Evolutionary conservation across 1,140 invertebrate species (phyloP).

Genomic region (Dolichoris vasculosae): DNA sequence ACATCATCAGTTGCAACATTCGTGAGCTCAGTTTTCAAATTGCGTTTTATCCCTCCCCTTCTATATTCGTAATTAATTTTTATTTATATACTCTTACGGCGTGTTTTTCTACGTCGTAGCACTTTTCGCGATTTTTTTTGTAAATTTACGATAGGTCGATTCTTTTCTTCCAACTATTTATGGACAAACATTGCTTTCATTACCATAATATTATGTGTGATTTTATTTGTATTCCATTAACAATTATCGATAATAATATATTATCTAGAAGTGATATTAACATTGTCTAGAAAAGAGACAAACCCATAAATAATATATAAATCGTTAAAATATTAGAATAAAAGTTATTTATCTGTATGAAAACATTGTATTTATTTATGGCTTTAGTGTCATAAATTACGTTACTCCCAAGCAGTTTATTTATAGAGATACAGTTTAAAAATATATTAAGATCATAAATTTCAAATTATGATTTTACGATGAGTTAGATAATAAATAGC

Average conservation of each 20-base stretch:
- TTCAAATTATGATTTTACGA: not conserved
- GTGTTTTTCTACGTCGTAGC: not conserved
- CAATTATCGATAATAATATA: not conserved
- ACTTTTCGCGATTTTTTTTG: slow-evolving; percentile 27
- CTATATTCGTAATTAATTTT: slow-evolving; percentile 34
- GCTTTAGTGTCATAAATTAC: not conserved
- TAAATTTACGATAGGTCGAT: slow-evolving; percentile 16
- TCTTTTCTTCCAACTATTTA: slow-evolving; percentile 8
- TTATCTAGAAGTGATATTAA: not conserved
- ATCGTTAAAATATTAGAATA: not conserved
- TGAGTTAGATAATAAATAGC: too few relatives aligned
- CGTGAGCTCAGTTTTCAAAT: not conserved
- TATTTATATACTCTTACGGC: slow-evolving; percentile 19
- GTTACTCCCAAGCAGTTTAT: not conserved
- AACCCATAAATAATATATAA: not conserved
- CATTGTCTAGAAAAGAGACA: not conserved
- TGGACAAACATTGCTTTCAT: not conserved
- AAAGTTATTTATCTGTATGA: not conserved
- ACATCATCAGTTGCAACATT: not conserved
- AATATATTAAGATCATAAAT: not conserved
- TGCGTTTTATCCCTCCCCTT: not conserved
- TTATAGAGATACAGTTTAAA: not conserved
- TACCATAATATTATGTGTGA: not conserved
- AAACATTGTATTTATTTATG: not conserved
- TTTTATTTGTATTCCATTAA: not conserved